A percentile compares a stretch with the other conserved stretches of the same genome.
Conservation (phyloP, 1,140 invertebrate genomes). For the Magallana gigas region DNA sequence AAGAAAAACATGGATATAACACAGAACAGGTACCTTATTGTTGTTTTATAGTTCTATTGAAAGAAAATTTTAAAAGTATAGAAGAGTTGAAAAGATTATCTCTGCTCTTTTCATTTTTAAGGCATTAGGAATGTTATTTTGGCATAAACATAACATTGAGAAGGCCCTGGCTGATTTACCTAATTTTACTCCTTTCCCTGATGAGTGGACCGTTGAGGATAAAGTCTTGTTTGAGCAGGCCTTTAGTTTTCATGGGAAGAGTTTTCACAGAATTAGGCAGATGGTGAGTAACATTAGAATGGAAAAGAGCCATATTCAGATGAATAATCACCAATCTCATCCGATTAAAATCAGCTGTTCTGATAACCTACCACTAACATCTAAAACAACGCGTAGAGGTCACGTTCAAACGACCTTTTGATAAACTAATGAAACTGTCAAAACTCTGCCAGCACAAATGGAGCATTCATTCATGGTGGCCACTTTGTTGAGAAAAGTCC, state of each 20-base stretch:
- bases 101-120: slow-evolving; percentile 57
- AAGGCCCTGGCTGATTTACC: slow-evolving; percentile 94
- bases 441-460: too few relatives aligned
- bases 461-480: too few relatives aligned
- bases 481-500: too few relatives aligned
- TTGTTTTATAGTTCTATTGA: background rate
- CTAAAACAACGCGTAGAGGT: too few relatives aligned
- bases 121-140: slow-evolving; percentile 97
- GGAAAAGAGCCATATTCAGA: too few relatives aligned
- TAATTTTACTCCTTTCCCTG: slow-evolving; percentile 98
- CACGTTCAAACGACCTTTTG: too few relatives aligned
- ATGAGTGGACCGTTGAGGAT: slow-evolving; percentile 99
- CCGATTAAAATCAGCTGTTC: too few relatives aligned
- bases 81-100: too few relatives aligned
- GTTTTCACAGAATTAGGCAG: slow-evolving; percentile 97
- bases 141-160: slow-evolving; percentile 98
- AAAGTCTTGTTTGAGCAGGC: slow-evolving; percentile 99
- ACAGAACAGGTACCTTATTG: slow-evolving; percentile 87
- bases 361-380: too few relatives aligned
- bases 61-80: too few relatives aligned
- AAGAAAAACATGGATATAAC: slow-evolving; percentile 98
- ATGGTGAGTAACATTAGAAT: slow-evolving; percentile 86
- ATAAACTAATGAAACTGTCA: too few relatives aligned
- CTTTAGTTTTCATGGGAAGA: slow-evolving; percentile 98
- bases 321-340: too few relatives aligned